Evolutionary conservation across 2,113 vertebrate species (phyloP).

Genomic region (Lasiurus cinereus): DNA sequence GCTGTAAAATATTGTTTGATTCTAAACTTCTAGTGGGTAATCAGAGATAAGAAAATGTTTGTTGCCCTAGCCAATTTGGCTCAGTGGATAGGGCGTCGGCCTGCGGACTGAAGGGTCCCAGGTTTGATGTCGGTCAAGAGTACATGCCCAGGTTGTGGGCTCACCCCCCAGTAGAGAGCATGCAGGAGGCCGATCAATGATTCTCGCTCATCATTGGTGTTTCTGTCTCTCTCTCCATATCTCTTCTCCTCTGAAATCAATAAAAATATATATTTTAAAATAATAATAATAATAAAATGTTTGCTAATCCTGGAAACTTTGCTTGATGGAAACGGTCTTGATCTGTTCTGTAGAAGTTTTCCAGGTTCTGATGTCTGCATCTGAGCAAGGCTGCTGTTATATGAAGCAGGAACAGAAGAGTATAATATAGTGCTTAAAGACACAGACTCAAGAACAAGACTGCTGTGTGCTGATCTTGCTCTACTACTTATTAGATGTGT

Average conservation of each 20-base stretch:
- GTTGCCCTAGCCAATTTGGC: no score
- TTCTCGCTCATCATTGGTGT: no score
- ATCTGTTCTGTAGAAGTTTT: neutral
- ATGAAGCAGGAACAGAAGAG: neutral
- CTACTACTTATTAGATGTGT: neutral
- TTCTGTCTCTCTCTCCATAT: no score
- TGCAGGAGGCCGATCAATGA: no score
- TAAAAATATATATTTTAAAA: no score
- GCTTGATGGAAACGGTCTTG: neutral
- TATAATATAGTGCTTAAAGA: fast-evolving
- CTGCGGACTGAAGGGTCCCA: no score
- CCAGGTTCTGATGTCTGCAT: neutral
- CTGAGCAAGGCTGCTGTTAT: neutral
- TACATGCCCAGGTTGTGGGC: no score
- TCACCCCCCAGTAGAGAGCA: no score
- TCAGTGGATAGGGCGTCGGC: no score
- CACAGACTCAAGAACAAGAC: neutral
- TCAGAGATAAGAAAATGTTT: neutral
- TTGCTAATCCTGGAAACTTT: neutral
- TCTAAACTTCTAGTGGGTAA: neutral
- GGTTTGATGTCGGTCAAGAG: no score
- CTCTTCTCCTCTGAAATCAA: no score
- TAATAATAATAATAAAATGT: neutral
- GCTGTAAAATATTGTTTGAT: slow-evolving; percentile 7
- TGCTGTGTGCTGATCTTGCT: no score